These are phyloP conservation scores for Cepaea hortensis DNA, from an alignment of 2,888 invertebrate species.

Conservation along the genomic window DNA sequence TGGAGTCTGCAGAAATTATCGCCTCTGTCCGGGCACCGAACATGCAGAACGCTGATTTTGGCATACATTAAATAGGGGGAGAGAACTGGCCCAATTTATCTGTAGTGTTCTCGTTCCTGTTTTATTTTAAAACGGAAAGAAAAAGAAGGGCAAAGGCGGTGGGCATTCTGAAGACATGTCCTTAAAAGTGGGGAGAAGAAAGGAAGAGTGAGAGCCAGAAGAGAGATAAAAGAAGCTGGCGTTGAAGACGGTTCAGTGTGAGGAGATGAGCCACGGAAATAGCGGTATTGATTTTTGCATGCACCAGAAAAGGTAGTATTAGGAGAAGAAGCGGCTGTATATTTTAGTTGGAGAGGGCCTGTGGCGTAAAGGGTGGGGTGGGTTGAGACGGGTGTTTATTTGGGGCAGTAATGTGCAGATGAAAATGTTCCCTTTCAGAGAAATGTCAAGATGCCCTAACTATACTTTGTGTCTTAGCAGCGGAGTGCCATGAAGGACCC, in stretches of 20 bases:
- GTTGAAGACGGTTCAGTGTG: not conserved
- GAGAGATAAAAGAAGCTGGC: not conserved
- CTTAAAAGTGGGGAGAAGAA: not conserved
- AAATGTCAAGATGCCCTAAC: constrained; percentile 16
- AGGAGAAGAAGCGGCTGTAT: not conserved
- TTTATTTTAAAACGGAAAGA: not conserved
- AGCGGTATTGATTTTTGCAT: constrained; percentile 18
- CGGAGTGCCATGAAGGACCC: not conserved
- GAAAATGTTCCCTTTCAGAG: not conserved
- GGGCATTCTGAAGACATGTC: constrained; percentile 8
- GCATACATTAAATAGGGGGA: not conserved
- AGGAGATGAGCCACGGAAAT: not conserved
- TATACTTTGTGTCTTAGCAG: not conserved
- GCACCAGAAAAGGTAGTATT: constrained; percentile 5
- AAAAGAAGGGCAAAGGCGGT: not conserved
- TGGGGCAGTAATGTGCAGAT: not conserved
- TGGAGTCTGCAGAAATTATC: not conserved
- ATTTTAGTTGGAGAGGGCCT: too few relatives aligned
- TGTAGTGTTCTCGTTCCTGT: not conserved
- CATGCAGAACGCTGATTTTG: not conserved
- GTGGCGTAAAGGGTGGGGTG: not conserved
- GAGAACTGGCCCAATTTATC: constrained; percentile 8
- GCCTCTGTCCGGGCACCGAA: not conserved
- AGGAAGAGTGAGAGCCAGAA: not conserved
- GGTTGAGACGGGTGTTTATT: not conserved